A percentile compares a stretch with the other conserved stretches of the same genome.
Evolutionary conservation across 2,797 vertebrate genomes (phyloP).

Genomic region (Macropodus opercularis): DNA sequence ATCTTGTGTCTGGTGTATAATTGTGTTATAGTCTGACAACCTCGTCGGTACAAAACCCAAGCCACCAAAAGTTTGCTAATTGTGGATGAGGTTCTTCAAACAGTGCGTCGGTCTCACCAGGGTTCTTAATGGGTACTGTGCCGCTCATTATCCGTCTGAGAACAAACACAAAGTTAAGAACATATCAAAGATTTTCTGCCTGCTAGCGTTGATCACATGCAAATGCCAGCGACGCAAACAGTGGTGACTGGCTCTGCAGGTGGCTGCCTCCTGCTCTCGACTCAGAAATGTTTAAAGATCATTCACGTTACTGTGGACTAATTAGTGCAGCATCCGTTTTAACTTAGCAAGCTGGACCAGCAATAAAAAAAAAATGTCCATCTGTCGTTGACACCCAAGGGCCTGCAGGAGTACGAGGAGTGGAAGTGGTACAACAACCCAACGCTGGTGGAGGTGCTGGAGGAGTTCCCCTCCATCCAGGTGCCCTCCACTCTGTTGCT

Average conservation of each 20-base stretch:
- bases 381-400: constrained; percentile 72
- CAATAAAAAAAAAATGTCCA: not conserved
- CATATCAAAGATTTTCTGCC: constrained; percentile 31
- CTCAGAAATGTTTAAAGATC: constrained; percentile 38
- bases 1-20: not conserved
- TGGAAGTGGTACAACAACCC: constrained; percentile 99
- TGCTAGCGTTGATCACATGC: constrained; percentile 43
- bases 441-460: constrained; percentile 93
- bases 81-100: constrained; percentile 21
- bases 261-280: constrained; percentile 45
- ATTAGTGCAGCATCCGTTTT: not conserved
- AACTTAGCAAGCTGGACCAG: not conserved
- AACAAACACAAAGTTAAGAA: constrained; percentile 44
- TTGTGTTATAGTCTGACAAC: not conserved
- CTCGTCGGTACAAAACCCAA: constrained; percentile 15
- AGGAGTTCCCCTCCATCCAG: constrained; percentile 95
- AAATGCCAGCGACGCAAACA: constrained; percentile 62
- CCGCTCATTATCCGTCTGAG: constrained; percentile 47
- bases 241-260: constrained; percentile 31
- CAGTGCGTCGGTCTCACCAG: constrained; percentile 9
- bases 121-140: constrained; percentile 13
- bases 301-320: not conserved
- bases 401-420: constrained; percentile 96
- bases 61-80: constrained; percentile 12
- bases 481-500: constrained; percentile 94